Base-by-base conservation (phyloP, 2,888 invertebrate species). In the Spodoptera littoralis region DNA sequence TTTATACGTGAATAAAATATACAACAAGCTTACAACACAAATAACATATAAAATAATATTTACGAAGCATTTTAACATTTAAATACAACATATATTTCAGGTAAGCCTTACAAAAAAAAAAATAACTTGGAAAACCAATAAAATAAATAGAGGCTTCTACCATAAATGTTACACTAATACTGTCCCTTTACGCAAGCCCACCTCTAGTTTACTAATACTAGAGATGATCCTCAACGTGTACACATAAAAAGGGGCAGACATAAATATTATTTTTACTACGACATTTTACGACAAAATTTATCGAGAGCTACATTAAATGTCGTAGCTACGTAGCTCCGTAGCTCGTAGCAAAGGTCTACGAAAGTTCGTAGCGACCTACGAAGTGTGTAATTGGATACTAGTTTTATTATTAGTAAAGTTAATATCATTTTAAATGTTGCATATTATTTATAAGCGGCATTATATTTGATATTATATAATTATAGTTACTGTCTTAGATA, bases 261-360 rank as follows among this genome's bases (percentile, higher is more conserved):
- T 81, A 80, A 80, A 80, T 81, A 81, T 80, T 72, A 79, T 70
- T 73, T 76, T 81, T 77, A 81, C 64, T 70, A 69, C 76, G 65
- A 72, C 70, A 70, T 73, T 80, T 80, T 81, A 80, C 72, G 80
- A 72, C 48, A 60, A 57, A 79, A 76, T 64, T 79, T 79, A 79
- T 80, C 72, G 74, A 70, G 76, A 67, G 74, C 58, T 51, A 70
- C 66, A 82, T 77, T 82, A 80, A 81, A 84, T 79, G 77, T 74
- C 79, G 73, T 74, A 36, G 36, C 36, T 27, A 8, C 36, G 36
- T 36, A 36, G 36, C 36, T 27, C 36, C 36, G 36, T 36, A 36
- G 36, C 36, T 36, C 36, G 36, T 36, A 76, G 77, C 59, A 79
- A 82, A 76, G 78, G 78, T 80, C 85, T 87, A 86, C 83, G 81